These are phyloP conservation scores for Peromyscus leucopus DNA, from an alignment of 2,113 vertebrate species.

Conservation along the genomic window DNA sequence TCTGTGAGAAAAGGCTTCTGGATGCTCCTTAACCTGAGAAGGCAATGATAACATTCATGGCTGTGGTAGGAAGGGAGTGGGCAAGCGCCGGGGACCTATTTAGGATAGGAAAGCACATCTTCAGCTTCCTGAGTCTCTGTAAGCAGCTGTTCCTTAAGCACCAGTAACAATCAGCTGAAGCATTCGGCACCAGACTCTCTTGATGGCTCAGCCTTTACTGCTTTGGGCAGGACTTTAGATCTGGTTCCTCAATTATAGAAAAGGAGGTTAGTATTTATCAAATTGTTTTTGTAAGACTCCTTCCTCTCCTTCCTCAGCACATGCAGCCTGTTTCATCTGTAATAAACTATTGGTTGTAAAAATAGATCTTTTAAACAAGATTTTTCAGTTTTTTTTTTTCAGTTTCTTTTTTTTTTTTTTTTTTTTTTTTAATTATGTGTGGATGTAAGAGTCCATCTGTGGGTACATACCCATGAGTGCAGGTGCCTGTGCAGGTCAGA, in stretches of 20 bases:
- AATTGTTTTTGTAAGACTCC: slow-evolving; percentile 35
- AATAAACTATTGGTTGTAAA: background rate
- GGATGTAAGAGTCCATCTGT: background rate
- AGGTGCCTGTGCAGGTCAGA: background rate
- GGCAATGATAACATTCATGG: background rate
- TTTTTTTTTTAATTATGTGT: background rate
- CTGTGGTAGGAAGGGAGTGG: background rate
- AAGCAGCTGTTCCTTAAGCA: background rate
- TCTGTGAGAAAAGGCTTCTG: background rate
- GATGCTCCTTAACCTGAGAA: background rate
- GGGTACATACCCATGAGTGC: background rate
- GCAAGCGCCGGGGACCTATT: background rate
- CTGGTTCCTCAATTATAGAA: slow-evolving; percentile 1
- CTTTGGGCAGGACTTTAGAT: slow-evolving; percentile 9
- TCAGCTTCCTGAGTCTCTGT: background rate
- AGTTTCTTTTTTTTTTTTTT: no score
- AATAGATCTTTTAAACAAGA: background rate
- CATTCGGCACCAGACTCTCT: background rate
- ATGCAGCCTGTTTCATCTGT: background rate
- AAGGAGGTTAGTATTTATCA: background rate
- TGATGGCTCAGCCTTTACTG: background rate
- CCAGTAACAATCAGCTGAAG: background rate
- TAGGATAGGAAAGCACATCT: background rate
- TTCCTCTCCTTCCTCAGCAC: background rate
- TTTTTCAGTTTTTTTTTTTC: background rate